Evolutionary conservation across 2,888 invertebrate genomes (phyloP).

Genomic region (Phlogophora meticulosa): DNA sequence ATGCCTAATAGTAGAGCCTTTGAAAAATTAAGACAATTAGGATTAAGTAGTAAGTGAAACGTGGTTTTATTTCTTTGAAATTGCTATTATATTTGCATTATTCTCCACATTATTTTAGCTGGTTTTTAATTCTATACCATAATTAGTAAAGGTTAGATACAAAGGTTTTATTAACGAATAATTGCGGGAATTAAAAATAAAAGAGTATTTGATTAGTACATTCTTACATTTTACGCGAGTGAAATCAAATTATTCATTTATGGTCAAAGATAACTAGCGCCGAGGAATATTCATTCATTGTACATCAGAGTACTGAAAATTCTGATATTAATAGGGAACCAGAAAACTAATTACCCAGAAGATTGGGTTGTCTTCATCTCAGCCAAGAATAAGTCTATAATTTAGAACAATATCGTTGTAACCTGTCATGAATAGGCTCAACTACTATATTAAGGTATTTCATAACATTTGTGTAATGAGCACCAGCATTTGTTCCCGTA

Average conservation of each 20-base stretch:
- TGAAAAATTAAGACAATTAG: conserved; percentile 63
- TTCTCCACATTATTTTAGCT: neutral
- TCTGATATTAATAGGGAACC: neutral
- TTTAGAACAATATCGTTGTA: conserved; percentile 22
- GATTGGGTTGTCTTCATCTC: neutral
- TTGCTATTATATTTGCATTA: conserved; percentile 2
- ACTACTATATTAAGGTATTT: neutral
- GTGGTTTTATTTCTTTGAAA: conserved; percentile 39
- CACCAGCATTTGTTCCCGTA: too few species aligned
- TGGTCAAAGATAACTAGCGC: too few species aligned
- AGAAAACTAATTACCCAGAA: neutral
- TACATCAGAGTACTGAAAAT: neutral
- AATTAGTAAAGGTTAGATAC: too few species aligned
- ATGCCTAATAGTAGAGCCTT: conserved; percentile 58
- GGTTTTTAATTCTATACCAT: neutral
- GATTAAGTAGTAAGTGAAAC: conserved; percentile 55
- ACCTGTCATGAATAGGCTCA: neutral
- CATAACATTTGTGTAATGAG: conserved; percentile 15
- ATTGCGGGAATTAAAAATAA: too few species aligned
- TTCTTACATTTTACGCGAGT: too few species aligned
- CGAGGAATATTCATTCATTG: too few species aligned
- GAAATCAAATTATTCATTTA: too few species aligned
- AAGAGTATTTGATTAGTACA: too few species aligned
- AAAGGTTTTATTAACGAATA: too few species aligned
- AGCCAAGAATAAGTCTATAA: neutral